Conservation (phyloP, 92 coral and sea anemone genomes). For the Porites lobata region DNA sequence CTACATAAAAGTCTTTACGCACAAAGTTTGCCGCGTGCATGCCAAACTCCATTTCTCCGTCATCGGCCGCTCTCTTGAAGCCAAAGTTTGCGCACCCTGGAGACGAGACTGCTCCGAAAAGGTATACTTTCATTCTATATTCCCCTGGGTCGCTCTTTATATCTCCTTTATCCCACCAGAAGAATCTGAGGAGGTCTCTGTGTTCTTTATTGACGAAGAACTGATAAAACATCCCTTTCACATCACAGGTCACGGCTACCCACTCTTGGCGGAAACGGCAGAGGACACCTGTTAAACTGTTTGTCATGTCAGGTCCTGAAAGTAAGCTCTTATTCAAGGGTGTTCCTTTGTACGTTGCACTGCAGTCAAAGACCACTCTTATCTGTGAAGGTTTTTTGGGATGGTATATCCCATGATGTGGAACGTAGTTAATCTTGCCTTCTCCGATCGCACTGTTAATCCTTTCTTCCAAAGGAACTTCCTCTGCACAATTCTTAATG, state of each 20-base stretch:
- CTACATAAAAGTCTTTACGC: conserved; percentile 59
- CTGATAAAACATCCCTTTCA: conserved; percentile 64
- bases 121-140: conserved; percentile 79
- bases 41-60: conserved; percentile 65
- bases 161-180: conserved; percentile 70
- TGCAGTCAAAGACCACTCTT: conserved; percentile 21
- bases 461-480: not conserved
- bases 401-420: conserved; percentile 47
- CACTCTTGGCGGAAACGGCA: conserved; percentile 55
- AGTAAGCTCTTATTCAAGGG: conserved; percentile 42
- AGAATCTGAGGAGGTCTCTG: conserved; percentile 61
- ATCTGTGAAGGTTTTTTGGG: conserved; percentile 32
- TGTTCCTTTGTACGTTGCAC: conserved; percentile 26
- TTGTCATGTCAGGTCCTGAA: conserved; percentile 52
- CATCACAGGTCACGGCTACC: conserved; percentile 42
- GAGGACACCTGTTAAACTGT: conserved; percentile 49
- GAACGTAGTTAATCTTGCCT: conserved; percentile 28
- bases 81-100: conserved; percentile 80
- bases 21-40: conserved; percentile 43
- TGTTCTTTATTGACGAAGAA: conserved; percentile 54
- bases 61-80: conserved; percentile 66
- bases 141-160: conserved; percentile 52
- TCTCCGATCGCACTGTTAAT: not conserved
- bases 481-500: conserved; percentile 42
- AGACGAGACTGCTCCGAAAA: conserved; percentile 73